A percentile compares a stretch with the other conserved stretches of the same genome.
Evolutionary conservation across 2,797 vertebrate species (phyloP).

Genomic region (Sebastes nivosus): DNA sequence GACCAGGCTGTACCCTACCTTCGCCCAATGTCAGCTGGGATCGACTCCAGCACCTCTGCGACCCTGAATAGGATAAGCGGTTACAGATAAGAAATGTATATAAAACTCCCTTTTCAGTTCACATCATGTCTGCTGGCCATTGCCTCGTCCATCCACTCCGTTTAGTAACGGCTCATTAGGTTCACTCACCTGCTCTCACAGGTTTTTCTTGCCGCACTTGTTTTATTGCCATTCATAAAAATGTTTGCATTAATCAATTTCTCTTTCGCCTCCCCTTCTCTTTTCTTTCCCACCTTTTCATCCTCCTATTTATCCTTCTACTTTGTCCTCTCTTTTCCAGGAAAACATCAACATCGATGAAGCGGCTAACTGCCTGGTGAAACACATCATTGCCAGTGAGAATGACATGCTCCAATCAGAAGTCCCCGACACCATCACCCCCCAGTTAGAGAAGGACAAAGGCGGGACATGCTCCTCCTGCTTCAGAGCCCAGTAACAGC

Average conservation of each 20-base stretch:
- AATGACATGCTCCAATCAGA: slow-evolving; percentile 89
- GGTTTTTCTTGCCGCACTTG: background rate
- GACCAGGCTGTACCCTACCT: too few relatives aligned
- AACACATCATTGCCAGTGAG: slow-evolving; percentile 95
- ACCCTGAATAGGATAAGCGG: too few relatives aligned
- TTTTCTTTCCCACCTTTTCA: background rate
- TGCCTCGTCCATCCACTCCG: background rate
- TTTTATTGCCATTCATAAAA: background rate
- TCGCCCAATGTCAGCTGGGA: too few relatives aligned
- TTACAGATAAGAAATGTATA: background rate
- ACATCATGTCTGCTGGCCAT: background rate
- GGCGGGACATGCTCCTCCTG: slow-evolving; percentile 90
- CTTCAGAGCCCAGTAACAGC: slow-evolving; percentile 87
- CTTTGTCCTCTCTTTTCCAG: slow-evolving; percentile 63
- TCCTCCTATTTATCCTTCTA: background rate
- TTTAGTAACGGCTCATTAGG: slow-evolving; percentile 10
- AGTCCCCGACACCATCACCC: slow-evolving; percentile 89
- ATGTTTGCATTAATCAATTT: background rate
- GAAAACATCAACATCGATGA: slow-evolving; percentile 99
- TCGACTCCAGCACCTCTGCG: too few relatives aligned
- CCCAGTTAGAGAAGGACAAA: slow-evolving; percentile 87
- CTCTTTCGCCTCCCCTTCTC: background rate
- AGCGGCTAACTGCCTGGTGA: slow-evolving; percentile 95
- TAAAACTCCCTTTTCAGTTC: background rate
- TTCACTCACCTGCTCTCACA: slow-evolving; percentile 6